phyloP scores from a whole-genome alignment of 2,797 vertebrate genomes.

The Hydrolagus colliei region DNA sequence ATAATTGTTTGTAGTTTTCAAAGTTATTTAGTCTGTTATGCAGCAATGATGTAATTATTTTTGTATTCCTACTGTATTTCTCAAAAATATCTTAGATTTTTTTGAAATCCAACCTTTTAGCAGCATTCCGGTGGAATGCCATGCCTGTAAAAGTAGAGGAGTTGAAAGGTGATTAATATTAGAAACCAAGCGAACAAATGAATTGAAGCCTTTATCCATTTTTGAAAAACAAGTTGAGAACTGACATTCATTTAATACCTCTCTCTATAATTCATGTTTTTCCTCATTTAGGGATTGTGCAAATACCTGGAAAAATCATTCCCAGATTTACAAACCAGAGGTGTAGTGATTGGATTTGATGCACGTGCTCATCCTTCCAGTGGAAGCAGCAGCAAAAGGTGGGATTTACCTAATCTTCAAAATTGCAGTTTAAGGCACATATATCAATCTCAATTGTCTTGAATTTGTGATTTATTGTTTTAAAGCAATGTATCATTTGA shows the following conservation, averaged over 20 bases:
- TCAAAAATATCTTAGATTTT: not conserved
- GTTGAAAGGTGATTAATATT: not conserved
- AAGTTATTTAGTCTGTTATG: not conserved
- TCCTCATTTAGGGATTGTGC: conserved; percentile 76
- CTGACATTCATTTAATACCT: not conserved
- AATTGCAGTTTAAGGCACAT: too few species aligned
- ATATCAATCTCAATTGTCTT: too few species aligned
- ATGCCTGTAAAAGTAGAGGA: not conserved
- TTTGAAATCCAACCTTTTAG: not conserved
- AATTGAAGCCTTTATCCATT: too few species aligned
- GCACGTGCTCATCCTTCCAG: conserved; percentile 79
- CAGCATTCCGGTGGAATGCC: not conserved
- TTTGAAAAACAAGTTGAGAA: not conserved
- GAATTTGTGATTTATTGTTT: too few species aligned
- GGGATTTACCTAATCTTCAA: conserved; percentile 23
- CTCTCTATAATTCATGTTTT: conserved; percentile 32
- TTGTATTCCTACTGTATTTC: not conserved
- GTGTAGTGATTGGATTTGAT: conserved; percentile 86
- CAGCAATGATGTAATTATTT: not conserved
- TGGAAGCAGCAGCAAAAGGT: conserved; percentile 78
- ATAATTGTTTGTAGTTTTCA: not conserved
- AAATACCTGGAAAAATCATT: conserved; percentile 78
- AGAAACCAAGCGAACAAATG: not conserved
- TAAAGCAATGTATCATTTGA: too few species aligned
- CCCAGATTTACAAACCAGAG: conserved; percentile 71